Percentiles rank a stretch among this genome's conserved stretches.
Conservation (phyloP, 2,113 vertebrate species). For the Cryptomyrus ogoouensis region DNA sequence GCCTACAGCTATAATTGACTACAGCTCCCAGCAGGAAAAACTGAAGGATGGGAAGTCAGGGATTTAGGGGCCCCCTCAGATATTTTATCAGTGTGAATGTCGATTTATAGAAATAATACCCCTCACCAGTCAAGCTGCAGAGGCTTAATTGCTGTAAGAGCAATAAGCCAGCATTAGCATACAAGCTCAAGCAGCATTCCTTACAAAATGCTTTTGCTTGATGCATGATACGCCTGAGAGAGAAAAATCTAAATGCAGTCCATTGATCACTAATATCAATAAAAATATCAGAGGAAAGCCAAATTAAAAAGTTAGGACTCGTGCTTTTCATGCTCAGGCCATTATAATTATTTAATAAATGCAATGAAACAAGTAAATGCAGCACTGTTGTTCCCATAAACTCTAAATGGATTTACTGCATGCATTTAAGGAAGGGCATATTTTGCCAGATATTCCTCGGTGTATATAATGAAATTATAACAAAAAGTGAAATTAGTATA, state of each 20-base stretch:
- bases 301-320: neutral
- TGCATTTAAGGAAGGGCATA: neutral
- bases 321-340: neutral
- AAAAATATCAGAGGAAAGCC: neutral
- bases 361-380: neutral
- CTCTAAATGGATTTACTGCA: neutral
- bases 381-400: neutral
- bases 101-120: constrained; percentile 13
- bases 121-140: neutral
- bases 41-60: constrained; percentile 23
- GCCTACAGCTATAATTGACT: constrained; percentile 39
- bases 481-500: neutral
- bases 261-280: neutral
- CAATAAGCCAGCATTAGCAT: constrained; percentile 8
- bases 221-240: neutral
- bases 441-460: neutral
- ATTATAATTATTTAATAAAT: neutral
- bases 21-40: constrained; percentile 32
- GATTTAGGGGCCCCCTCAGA: constrained; percentile 14
- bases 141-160: constrained; percentile 15
- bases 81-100: constrained; percentile 10
- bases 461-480: neutral
- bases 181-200: neutral
- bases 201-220: neutral
- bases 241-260: neutral